Conservation (phyloP, 37 sponge, comb jelly and placozoan genomes). For the Eunapius fragilis region DNA sequence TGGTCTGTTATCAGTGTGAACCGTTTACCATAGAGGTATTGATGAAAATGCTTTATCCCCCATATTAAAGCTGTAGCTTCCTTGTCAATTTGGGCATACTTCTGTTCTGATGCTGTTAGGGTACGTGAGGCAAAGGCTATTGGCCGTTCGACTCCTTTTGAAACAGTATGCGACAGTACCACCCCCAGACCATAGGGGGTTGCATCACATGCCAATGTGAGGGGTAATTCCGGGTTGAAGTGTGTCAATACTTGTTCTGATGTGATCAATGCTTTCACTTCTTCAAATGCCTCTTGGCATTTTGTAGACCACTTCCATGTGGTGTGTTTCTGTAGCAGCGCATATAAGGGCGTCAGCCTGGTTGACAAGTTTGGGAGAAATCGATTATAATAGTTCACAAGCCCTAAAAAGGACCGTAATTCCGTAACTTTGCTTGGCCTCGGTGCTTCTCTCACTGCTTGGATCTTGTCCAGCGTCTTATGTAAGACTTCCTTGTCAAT, state of each 20-base stretch:
- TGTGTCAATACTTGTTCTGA: slow-evolving; percentile 26
- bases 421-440: slow-evolving; percentile 5
- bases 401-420: slow-evolving; percentile 28
- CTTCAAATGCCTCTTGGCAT: slow-evolving; percentile 21
- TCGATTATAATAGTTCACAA: slow-evolving; percentile 44
- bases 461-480: too few species aligned
- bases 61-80: slow-evolving; percentile 45
- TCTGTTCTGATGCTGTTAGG: slow-evolving; percentile 38
- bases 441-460: slow-evolving; percentile 8
- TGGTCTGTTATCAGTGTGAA: slow-evolving; percentile 67
- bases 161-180: slow-evolving; percentile 42
- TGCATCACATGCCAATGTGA: slow-evolving; percentile 43
- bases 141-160: slow-evolving; percentile 33
- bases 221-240: slow-evolving; percentile 21
- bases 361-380: slow-evolving; percentile 41
- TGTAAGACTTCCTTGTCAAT: not conserved
- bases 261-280: slow-evolving; percentile 18
- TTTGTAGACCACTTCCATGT: slow-evolving; percentile 34
- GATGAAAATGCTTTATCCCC: slow-evolving; percentile 53
- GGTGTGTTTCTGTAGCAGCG: slow-evolving; percentile 18
- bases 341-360: slow-evolving; percentile 25
- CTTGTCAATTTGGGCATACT: slow-evolving; percentile 65
- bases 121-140: slow-evolving; percentile 65
- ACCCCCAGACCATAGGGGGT: slow-evolving; percentile 51
- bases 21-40: slow-evolving; percentile 62